Conservation (phyloP, 2,797 vertebrate genomes). For the Sparus aurata region DNA sequence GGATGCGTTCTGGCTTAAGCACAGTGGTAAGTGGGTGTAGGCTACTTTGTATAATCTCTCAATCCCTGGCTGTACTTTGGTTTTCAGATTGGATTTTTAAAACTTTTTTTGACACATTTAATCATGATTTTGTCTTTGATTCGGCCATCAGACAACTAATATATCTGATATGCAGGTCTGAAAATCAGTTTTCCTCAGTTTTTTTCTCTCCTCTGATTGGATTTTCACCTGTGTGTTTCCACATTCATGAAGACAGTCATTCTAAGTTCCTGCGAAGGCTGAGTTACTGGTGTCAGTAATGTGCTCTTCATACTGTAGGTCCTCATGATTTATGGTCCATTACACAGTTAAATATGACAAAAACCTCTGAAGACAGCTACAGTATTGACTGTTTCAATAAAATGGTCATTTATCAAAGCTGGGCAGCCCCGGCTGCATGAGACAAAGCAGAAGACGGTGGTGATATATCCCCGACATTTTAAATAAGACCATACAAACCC, state of each 20-base stretch:
- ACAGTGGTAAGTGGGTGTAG: conserved; percentile 49
- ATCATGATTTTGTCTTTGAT: conserved; percentile 6
- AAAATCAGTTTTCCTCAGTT: not conserved
- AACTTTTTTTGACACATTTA: conserved; percentile 24
- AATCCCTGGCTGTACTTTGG: conserved; percentile 19
- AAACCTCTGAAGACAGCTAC: conserved; percentile 36
- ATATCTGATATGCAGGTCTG: not conserved
- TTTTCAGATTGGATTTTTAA: conserved; percentile 28
- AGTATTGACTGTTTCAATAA: conserved; percentile 41
- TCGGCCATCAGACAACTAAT: not conserved
- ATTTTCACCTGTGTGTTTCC: conserved; percentile 33
- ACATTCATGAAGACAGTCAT: not conserved
- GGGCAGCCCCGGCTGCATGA: conserved; percentile 36
- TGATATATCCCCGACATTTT: conserved; percentile 38
- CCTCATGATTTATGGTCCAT: conserved; percentile 31
- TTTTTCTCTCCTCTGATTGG: conserved; percentile 3
- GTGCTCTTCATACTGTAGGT: not conserved
- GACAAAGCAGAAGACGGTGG: conserved; percentile 43
- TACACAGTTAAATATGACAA: conserved; percentile 27
- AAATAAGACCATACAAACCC: conserved; percentile 16
- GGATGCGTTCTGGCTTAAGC: conserved; percentile 66
- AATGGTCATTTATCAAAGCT: conserved; percentile 46
- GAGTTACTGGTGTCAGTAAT: not conserved
- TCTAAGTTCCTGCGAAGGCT: not conserved
- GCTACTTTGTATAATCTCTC: conserved; percentile 48